Evolutionary conservation across 2,888 invertebrate genomes (phyloP), one percentile per base, ranked within the genome.

Genomic region (Drymonia ruficornis): DNA sequence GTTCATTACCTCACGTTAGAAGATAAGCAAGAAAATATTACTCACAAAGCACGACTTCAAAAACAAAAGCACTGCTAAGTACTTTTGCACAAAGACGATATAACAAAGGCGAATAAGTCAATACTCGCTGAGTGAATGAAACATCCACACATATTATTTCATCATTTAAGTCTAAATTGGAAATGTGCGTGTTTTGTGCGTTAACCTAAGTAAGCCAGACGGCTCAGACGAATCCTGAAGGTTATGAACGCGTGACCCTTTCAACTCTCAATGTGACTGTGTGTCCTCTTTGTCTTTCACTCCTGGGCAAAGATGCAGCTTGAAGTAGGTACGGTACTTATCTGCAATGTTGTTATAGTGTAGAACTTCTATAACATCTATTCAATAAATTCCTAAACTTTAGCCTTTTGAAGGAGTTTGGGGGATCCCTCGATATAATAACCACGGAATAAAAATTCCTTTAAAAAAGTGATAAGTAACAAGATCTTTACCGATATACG

Each of bases 191-290:
- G 52, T 28, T 45, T 43, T 28, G 23, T 58, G 36, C 50, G 46
- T 51, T 54, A 48, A 38, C 51, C 28, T 48, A 52, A 13, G 1
- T 23, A 47, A 51, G 36, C 53, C 46, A 51, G 52, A 57, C 40
- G 49, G 47, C 23, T 56, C 34, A 23, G 16, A 31, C 52, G 55
- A 58, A 61, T 58, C 61, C 60, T 49, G 53, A 49, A 50, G 61
- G 55, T 57, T 49, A 61, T 52, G 47, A 47, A 64, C 60, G 52
- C 38, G 11, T 56, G 55, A 56, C 62, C 53, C 59, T 43, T 43
- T 48, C 36, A 52, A 57, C 54, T 46, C 49, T 46, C 49, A 3
- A 31, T 12, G 49, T 40, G 29, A 46, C 8, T 18, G n/a, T 42
- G 9, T 11, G 18, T 11, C 36, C 36, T 36, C 36, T 31, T 31